phyloP scores from a whole-genome alignment of 2,888 invertebrate species.

The Diadromus collaris region DNA sequence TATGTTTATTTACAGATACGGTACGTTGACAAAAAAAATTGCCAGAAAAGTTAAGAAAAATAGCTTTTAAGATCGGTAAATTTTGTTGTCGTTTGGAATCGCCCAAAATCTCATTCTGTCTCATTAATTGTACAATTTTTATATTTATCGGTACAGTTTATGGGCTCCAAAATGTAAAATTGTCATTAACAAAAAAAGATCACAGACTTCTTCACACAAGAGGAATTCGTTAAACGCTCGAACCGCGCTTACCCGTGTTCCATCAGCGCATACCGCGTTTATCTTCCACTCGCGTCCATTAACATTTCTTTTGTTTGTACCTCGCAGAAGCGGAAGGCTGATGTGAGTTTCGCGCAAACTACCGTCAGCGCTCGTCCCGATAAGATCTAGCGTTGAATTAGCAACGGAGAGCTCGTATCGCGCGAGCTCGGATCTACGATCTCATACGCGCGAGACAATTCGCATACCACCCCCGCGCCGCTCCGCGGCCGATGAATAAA shows the following conservation, averaged over 20 bases:
- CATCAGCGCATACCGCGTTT: not conserved
- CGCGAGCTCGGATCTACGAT: slow-evolving; percentile 42
- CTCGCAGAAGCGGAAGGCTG: slow-evolving; percentile 8
- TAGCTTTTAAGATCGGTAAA: too few species aligned
- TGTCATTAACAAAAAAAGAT: not conserved
- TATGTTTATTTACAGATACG: too few species aligned
- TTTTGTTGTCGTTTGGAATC: too few species aligned
- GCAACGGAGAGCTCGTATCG: slow-evolving; percentile 15
- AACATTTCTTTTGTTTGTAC: not conserved
- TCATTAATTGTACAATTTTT: too few species aligned
- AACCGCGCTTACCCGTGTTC: too few species aligned
- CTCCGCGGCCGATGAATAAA: slow-evolving; percentile 17
- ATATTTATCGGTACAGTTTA: too few species aligned
- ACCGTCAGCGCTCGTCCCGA: slow-evolving; percentile 14
- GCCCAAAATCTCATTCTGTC: too few species aligned
- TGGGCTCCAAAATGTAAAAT: not conserved
- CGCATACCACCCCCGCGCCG: slow-evolving; percentile 22
- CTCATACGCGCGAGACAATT: slow-evolving; percentile 38
- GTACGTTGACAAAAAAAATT: not conserved
- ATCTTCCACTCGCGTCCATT: not conserved
- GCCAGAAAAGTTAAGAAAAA: too few species aligned
- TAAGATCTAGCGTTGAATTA: slow-evolving; percentile 53
- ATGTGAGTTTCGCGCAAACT: slow-evolving; percentile 25
- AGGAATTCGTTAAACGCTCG: too few species aligned
- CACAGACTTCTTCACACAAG: not conserved